Evolutionary conservation across 1,140 invertebrate genomes (phyloP), one percentile per base, ranked within the genome.

Genomic region (Drosophila nigrodunni): DNA sequence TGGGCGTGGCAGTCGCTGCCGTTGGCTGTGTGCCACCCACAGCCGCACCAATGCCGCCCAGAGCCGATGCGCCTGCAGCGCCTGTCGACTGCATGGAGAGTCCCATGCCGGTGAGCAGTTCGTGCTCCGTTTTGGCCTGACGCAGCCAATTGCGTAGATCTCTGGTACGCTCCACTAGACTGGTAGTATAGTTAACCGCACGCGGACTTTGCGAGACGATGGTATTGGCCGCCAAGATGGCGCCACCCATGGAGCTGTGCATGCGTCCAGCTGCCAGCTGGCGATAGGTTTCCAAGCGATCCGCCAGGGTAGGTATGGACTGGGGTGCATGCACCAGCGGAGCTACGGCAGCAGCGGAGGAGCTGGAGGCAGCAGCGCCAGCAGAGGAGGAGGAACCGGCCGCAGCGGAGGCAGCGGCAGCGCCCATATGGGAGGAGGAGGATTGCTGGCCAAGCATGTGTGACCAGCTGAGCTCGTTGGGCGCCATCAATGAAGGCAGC

Each of bases 121-220:
- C 91, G 13, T 92, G 91, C 55, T 92, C 91, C 13, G 80, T 92
- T 60, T 92, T 92, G 0, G 91, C 91, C 67, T 92, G 91, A 2
- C 86, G 72, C 44, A 96, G 78, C 95, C 95, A 95, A 78, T 95
- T 95, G 58, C 95, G 93, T 30, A 95, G 90, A 72, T 95, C 95
- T 54, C 94, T 92, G 0, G 95, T 95, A 41, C 95, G 93, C 78
- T 96, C 95, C 44, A 95, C 94, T 21, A 96, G 81, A 43, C 94
- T 95, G 2, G 94, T 93, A 13, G 93, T 82, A 21, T 92, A 92
- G 67, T 93, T 93, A 0, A 91, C 88, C 3, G 93, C 93, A 0
- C 90, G 57, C 2, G 92, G 91, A 61, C 92, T 93, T 62, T 94
- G 93, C 1, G 93, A 93, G 1, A 94, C 93, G 6, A 93, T 92